Percentiles rank a stretch among this genome's conserved stretches.
Evolutionary conservation across 2,797 vertebrate species (phyloP).

Genomic region (Somateria mollissima): DNA sequence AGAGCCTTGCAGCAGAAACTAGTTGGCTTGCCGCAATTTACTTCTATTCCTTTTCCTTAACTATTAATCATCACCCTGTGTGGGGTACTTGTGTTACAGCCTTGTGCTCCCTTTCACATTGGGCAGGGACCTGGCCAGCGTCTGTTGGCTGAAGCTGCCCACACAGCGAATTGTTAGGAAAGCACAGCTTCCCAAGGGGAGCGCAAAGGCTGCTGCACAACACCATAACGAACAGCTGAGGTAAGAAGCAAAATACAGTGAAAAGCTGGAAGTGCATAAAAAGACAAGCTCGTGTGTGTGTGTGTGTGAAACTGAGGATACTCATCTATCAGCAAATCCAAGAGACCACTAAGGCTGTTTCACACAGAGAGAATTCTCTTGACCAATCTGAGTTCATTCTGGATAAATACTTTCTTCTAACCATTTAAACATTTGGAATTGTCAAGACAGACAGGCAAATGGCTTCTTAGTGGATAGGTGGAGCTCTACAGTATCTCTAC

Average conservation of each 20-base stretch:
- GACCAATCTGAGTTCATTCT: neutral
- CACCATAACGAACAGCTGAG: neutral
- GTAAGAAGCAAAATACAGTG: neutral
- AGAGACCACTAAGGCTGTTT: neutral
- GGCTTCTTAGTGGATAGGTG: neutral
- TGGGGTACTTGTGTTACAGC: neutral
- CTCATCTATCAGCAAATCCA: neutral
- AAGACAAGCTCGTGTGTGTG: neutral
- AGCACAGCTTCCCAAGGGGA: neutral
- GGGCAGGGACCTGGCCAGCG: neutral
- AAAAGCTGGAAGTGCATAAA: neutral
- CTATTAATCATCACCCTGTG: neutral
- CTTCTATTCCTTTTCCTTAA: neutral
- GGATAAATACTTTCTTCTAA: neutral
- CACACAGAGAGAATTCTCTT: neutral
- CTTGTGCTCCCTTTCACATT: neutral
- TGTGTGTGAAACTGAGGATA: neutral
- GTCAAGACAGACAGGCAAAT: neutral
- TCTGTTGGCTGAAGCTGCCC: neutral
- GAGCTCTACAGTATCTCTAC: neutral
- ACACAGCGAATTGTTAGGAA: neutral
- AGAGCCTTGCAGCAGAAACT: neutral
- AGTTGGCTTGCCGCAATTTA: neutral
- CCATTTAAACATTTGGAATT: neutral
- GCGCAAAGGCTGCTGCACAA: rapidly evolving